These are phyloP conservation scores for Hirundichthys speculiger DNA, from an alignment of 2,113 vertebrate genomes.

Conservation along the genomic window DNA sequence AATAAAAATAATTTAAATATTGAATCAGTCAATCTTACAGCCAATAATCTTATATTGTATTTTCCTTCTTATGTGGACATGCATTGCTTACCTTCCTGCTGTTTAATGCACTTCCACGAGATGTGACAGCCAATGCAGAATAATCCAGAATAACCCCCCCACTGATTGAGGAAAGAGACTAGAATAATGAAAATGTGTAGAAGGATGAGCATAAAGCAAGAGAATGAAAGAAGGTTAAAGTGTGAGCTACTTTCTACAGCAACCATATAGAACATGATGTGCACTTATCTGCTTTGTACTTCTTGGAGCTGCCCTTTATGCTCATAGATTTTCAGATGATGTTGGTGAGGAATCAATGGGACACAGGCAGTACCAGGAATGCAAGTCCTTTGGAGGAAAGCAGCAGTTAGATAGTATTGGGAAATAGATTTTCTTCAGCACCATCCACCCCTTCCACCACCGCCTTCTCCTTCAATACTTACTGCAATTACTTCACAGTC, in stretches of 20 bases:
- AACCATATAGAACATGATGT: conserved; percentile 63
- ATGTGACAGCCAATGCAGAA: conserved; percentile 65
- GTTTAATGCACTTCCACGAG: conserved; percentile 64
- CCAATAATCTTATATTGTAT: conserved; percentile 13
- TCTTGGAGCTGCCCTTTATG: conserved; percentile 81
- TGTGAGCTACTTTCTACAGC: conserved; percentile 50
- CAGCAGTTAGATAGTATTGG: conserved; percentile 86
- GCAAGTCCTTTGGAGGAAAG: conserved; percentile 87
- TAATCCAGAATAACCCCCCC: conserved; percentile 59
- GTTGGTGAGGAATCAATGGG: conserved; percentile 88
- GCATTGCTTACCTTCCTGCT: conserved; percentile 40
- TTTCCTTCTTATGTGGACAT: conserved; percentile 36
- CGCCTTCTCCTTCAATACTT: conserved; percentile 80
- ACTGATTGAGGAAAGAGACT: conserved; percentile 1
- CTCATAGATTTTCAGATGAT: conserved; percentile 91
- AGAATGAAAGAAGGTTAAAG: conserved; percentile 47
- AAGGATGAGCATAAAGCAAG: conserved; percentile 15
- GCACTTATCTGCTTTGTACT: conserved; percentile 76
- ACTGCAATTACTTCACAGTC: conserved; percentile 88
- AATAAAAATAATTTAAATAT: no score
- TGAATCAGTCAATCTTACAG: conserved; percentile 6
- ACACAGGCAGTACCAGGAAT: conserved; percentile 88
- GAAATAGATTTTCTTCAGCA: conserved; percentile 89
- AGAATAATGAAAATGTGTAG: conserved; percentile 40
- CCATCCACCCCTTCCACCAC: conserved; percentile 20